Base-by-base conservation (phyloP, 2,113 vertebrate genomes). In the Hydrolagus affinis region DNA sequence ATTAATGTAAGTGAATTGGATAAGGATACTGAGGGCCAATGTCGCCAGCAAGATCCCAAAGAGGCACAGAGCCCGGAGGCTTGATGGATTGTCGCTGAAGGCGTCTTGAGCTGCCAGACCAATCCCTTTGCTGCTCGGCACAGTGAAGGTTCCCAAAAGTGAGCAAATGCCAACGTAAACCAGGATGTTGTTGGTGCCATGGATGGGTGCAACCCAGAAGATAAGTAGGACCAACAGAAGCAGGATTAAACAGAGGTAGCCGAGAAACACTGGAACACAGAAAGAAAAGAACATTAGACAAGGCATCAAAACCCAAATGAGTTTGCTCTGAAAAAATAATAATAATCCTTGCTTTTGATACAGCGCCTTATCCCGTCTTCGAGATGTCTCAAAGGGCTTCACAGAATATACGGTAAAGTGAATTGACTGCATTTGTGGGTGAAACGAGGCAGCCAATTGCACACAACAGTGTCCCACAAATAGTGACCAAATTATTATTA, bases 121-220 rank as follows among this genome's bases (percentile, higher is more conserved):
- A 1, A 99, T 95, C 85, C 95, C 97, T 94, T 99, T 99, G 87
- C 96, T 96, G 90, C 97, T 95, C 15, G 97, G 96, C 85, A 99
- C 97, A 0, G 97, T 99, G 91, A 99, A 98, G 87, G 93, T 98
- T 70, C 98, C 98, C 88, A 99, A 88, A 74, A 99, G 91, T 56
- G 98, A 98, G 88, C 98, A 99, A 88, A 99, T 98, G 87, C 94
- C 91, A 80, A 97, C 95, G 57, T 98, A 98, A 88, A 98, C 97
- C 96, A 98, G 94, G 86, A 99, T 95, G 92, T 97, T 97, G 83
- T 96, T 96, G 86, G 93, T 91, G 86, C 97, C 97, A 1, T 94
- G 94, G 80, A 92, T 91, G 19, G 97, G 96, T n/a, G 94, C 94
- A 10, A 97, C 91, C 95, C 96, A 95, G 87, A 93, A 92, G 85